A percentile compares a stretch with the other conserved stretches of the same genome.
Conservation (phyloP, 2,797 vertebrate genomes). For the Malacoraja senta region DNA sequence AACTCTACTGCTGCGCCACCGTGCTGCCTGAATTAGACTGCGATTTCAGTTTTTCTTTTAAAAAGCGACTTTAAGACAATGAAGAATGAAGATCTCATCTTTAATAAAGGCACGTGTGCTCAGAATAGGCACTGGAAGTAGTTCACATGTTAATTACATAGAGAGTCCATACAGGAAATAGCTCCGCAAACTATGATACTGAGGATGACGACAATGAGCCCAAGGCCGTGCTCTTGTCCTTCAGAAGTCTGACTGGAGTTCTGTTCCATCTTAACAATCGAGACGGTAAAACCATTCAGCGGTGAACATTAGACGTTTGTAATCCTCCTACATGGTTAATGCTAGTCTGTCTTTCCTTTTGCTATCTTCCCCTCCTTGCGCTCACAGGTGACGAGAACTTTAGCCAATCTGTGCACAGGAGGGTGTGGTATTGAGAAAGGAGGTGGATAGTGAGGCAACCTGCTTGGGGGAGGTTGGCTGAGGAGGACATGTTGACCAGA, state of each 20-base stretch:
- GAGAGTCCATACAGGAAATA: neutral
- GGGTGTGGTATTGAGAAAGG: no score
- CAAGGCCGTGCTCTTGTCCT: no score
- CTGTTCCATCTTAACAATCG: neutral
- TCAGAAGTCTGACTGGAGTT: neutral
- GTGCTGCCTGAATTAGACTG: neutral
- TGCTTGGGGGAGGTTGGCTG: neutral
- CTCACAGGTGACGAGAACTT: neutral
- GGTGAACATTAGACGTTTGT: neutral
- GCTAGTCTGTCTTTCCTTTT: neutral
- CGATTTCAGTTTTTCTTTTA: neutral
- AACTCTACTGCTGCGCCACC: no score
- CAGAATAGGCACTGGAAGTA: neutral
- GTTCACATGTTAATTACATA: neutral
- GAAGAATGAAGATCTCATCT: conserved; percentile 1
- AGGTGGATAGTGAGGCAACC: neutral
- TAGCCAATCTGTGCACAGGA: neutral
- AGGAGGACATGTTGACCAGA: neutral
- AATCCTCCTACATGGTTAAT: neutral
- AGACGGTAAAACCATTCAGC: neutral
- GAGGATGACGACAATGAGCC: no score
- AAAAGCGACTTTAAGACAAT: neutral
- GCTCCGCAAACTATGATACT: neutral
- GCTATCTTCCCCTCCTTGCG: neutral
- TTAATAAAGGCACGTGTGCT: conserved; percentile 33